Evolutionary conservation across 2,113 vertebrate genomes (phyloP).

Genomic region (Phalacrocorax carbo): DNA sequence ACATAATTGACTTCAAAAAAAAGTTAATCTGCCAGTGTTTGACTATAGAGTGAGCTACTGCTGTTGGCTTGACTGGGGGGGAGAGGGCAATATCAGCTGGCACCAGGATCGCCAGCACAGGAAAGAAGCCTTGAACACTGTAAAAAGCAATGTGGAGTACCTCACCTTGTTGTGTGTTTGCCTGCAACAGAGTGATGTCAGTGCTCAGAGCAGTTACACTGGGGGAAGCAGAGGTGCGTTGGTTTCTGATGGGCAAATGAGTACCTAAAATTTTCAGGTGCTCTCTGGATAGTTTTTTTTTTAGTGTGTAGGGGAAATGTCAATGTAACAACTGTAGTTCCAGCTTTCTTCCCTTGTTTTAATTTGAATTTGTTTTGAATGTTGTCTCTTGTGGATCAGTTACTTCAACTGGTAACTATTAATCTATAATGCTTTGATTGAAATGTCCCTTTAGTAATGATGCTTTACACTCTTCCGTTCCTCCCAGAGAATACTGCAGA

Average conservation of each 20-base stretch:
- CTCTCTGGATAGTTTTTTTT: not conserved
- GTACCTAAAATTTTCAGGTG: not conserved
- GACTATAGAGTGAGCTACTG: not conserved
- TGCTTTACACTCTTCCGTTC: not conserved
- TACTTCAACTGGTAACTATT: not conserved
- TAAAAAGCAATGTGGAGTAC: not conserved
- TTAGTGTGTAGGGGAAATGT: not conserved
- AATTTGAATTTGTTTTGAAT: not conserved
- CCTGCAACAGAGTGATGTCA: not conserved
- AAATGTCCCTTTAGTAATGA: not conserved
- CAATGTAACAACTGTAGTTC: not conserved
- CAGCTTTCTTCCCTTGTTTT: not conserved
- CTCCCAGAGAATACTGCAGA: not conserved
- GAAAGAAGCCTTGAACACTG: not conserved
- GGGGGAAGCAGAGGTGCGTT: not conserved
- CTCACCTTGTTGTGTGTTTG: not conserved
- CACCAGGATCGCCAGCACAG: not conserved
- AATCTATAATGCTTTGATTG: not conserved
- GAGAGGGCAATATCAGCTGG: not conserved
- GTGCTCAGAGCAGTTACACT: not conserved
- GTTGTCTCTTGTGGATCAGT: not conserved
- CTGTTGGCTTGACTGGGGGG: not conserved
- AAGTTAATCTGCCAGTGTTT: not conserved
- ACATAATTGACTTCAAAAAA: not conserved
- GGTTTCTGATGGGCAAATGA: not conserved